Evolutionary conservation across 2,113 vertebrate species (phyloP).

Genomic region (Ptilonorhynchus violaceus): DNA sequence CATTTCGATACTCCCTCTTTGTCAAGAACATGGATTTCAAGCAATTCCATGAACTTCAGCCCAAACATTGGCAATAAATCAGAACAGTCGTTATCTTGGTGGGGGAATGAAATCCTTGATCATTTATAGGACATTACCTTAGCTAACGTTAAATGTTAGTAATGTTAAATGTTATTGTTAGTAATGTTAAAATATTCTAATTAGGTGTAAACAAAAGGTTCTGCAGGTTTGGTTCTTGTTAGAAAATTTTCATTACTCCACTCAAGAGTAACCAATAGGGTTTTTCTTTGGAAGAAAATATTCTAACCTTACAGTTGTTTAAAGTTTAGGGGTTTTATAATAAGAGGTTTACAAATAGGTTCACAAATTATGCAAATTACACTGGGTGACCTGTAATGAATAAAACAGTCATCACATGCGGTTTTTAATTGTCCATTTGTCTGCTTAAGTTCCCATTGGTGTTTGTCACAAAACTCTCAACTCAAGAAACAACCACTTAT

Average conservation of each 20-base stretch:
- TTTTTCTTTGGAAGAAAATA: neutral
- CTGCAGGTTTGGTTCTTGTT: neutral
- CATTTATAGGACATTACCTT: neutral
- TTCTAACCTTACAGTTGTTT: neutral
- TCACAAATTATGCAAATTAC: neutral
- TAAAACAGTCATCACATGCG: neutral
- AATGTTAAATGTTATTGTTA: neutral
- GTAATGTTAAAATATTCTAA: neutral
- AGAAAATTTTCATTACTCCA: neutral
- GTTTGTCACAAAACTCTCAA: neutral
- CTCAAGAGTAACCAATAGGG: neutral
- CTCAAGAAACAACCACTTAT: neutral
- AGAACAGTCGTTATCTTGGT: neutral
- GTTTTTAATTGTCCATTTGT: neutral
- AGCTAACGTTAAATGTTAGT: neutral
- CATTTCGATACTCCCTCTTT: neutral
- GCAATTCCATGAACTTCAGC: neutral
- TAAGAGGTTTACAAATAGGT: neutral
- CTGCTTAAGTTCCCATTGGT: neutral
- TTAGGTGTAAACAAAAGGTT: neutral
- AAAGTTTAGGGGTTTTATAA: rapidly evolving
- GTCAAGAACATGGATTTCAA: neutral
- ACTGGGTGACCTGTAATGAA: neutral
- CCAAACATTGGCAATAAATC: neutral
- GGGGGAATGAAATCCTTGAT: neutral